Conservation (phyloP, 1,140 invertebrate genomes). For the Goniozus legneri region DNA sequence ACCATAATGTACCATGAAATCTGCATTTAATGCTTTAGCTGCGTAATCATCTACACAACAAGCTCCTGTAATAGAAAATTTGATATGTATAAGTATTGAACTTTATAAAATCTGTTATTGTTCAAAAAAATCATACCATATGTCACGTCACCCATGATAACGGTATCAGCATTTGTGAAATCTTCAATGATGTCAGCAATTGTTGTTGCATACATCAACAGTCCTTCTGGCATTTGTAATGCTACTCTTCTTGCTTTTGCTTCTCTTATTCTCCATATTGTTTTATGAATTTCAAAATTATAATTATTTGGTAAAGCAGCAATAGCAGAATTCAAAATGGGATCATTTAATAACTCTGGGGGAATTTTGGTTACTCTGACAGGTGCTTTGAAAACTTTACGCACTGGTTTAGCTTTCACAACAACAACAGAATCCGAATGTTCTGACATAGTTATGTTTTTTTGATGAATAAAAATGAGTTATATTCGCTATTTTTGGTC, state of each 20-base stretch:
- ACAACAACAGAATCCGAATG: constrained; percentile 53
- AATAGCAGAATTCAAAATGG: constrained; percentile 69
- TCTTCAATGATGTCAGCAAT: constrained; percentile 93
- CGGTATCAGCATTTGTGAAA: constrained; percentile 88
- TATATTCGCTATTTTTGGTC: no score
- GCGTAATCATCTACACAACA: constrained; percentile 99
- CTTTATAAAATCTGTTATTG: constrained; percentile 1
- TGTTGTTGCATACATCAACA: constrained; percentile 87
- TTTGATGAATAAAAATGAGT: no score
- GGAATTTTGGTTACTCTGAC: constrained; percentile 78
- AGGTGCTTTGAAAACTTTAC: constrained; percentile 74
- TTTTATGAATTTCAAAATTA: constrained; percentile 98
- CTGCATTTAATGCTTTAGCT: constrained; percentile 83
- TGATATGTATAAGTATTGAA: background rate
- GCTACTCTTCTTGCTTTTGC: constrained; percentile 83
- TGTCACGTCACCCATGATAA: constrained; percentile 98
- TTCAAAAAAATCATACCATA: no score
- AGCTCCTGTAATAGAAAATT: constrained; percentile 60
- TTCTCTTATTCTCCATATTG: constrained; percentile 91
- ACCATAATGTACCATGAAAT: constrained; percentile 96
- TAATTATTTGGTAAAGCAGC: constrained; percentile 87
- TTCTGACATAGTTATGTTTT: background rate
- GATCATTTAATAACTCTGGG: constrained; percentile 78
- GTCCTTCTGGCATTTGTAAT: constrained; percentile 95
- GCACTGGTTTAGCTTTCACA: constrained; percentile 69